Evolutionary conservation across 2,888 invertebrate species (phyloP).

Genomic region (Dasysyrphus albostriatus): DNA sequence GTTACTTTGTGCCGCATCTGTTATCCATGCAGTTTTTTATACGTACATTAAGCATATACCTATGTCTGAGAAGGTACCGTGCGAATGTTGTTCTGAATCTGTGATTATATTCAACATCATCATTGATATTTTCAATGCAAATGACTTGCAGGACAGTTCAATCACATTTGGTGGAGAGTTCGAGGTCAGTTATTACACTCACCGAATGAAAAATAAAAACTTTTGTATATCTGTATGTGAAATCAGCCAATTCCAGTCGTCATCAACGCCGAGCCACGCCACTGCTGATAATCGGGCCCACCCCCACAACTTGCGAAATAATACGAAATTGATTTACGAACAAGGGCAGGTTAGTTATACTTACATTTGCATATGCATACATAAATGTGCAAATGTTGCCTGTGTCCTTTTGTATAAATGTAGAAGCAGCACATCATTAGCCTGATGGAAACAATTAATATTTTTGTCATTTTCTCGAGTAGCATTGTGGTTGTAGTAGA

Average conservation of each 20-base stretch:
- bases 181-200: conserved; percentile 81
- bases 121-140: conserved; percentile 54
- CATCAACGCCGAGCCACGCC: not conserved
- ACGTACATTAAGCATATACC: not conserved
- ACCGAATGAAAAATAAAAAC: conserved; percentile 14
- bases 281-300: conserved; percentile 46
- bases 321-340: conserved; percentile 53
- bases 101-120: conserved; percentile 42
- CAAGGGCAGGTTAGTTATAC: conserved; percentile 41
- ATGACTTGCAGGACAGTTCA: conserved; percentile 78
- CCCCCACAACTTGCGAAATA: conserved; percentile 55
- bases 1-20: not conserved
- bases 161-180: conserved; percentile 82
- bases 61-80: conserved; percentile 11
- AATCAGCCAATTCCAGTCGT: conserved; percentile 44
- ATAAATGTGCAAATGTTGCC: not conserved
- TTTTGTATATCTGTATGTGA: conserved; percentile 55
- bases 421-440: conserved; percentile 56
- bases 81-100: conserved; percentile 25
- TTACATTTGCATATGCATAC: not conserved
- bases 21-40: conserved; percentile 1
- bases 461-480: conserved; percentile 61
- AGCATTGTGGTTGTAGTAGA: conserved; percentile 24
- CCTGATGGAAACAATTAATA: conserved; percentile 73
- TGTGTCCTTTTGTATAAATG: conserved; percentile 15